These are phyloP conservation scores for Thinocorus orbignyianus DNA, from an alignment of 2,113 vertebrate species.

Conservation along the genomic window DNA sequence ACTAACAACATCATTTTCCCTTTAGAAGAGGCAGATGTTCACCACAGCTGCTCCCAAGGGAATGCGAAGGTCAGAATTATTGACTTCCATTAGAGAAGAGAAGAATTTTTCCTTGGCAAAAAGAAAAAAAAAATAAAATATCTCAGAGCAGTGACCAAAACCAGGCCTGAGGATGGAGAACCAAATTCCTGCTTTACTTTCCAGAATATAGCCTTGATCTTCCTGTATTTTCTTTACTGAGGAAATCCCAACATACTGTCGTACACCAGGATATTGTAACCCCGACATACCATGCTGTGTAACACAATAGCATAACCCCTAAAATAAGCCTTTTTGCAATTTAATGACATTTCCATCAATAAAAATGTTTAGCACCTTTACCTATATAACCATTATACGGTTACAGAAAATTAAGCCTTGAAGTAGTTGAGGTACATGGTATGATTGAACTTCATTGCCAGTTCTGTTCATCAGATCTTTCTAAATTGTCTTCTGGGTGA, in stretches of 20 bases:
- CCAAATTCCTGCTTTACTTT: background rate
- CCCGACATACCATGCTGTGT: accelerated
- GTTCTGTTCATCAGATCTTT: background rate
- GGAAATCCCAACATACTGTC: accelerated
- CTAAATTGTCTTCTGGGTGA: background rate
- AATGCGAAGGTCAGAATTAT: background rate
- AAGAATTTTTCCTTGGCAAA: background rate
- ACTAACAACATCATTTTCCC: background rate
- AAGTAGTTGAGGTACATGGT: background rate
- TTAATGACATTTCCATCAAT: background rate
- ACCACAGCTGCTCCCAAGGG: background rate
- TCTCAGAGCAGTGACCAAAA: background rate
- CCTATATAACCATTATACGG: no score
- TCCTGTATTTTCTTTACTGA: background rate
- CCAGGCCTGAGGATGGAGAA: background rate
- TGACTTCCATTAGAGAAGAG: background rate
- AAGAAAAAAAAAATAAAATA: background rate
- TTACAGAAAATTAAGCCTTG: background rate
- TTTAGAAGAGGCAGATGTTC: background rate
- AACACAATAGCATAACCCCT: accelerated
- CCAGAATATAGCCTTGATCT: background rate
- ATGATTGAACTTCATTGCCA: background rate
- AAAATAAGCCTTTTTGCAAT: background rate
- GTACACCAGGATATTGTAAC: no score
- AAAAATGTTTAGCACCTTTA: background rate